phyloP scores from a whole-genome alignment of 2,888 invertebrate genomes.

The Atrina japonica region DNA sequence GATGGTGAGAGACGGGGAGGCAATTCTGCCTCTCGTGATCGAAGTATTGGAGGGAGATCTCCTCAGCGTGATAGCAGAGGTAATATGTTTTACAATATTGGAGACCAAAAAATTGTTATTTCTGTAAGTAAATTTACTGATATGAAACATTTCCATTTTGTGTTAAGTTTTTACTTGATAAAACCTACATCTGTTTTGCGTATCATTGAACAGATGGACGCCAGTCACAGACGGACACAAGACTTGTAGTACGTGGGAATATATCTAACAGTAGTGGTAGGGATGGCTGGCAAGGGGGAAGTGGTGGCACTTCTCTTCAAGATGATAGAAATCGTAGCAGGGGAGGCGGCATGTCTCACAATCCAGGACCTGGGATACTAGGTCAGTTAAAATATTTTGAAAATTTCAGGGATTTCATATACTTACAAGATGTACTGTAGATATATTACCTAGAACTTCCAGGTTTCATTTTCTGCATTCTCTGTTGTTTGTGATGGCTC shows the following conservation, averaged over 20 bases:
- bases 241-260: slow-evolving; percentile 33
- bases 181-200: too few species aligned
- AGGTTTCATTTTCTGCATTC: too few species aligned
- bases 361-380: slow-evolving; percentile 31
- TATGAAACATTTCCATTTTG: too few species aligned
- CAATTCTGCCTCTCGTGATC: slow-evolving; percentile 44
- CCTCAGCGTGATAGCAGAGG: slow-evolving; percentile 26
- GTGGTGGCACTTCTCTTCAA: slow-evolving; percentile 14
- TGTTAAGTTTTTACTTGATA: too few species aligned
- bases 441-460: too few species aligned
- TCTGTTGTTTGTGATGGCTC: too few species aligned
- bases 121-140: too few species aligned
- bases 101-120: slow-evolving; percentile 34
- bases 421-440: too few species aligned
- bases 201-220: slow-evolving; percentile 37
- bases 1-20: slow-evolving; percentile 42
- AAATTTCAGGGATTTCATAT: too few species aligned
- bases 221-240: slow-evolving; percentile 34
- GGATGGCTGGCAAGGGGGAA: slow-evolving; percentile 48
- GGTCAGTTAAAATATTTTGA: slow-evolving; percentile 18
- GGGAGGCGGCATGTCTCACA: slow-evolving; percentile 17
- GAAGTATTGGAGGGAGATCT: slow-evolving; percentile 30
- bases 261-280: slow-evolving; percentile 27
- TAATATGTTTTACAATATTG: background rate
- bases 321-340: slow-evolving; percentile 35